phyloP scores from a whole-genome alignment of 1,140 invertebrate genomes.

The Heliconius eleuchia region DNA sequence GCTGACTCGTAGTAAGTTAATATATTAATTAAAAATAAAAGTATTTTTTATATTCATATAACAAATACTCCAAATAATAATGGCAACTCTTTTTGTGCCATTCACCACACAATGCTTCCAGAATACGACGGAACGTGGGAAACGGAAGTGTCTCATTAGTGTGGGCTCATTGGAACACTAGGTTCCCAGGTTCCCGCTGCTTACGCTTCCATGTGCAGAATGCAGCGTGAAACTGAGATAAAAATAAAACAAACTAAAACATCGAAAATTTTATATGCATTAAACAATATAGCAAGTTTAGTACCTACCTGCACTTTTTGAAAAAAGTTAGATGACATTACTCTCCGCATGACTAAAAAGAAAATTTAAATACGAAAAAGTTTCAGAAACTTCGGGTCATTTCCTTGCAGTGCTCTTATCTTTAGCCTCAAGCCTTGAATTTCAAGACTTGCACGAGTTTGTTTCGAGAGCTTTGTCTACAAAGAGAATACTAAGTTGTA shows the following conservation, averaged over 20 bases:
- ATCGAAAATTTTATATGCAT: not conserved
- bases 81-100: too few species aligned
- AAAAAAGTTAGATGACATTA: conserved; percentile 29
- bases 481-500: conserved; percentile 42
- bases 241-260: not conserved
- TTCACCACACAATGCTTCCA: too few species aligned
- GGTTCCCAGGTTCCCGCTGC: too few species aligned
- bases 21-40: too few species aligned
- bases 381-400: conserved; percentile 38
- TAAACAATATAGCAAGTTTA: not conserved
- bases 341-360: conserved; percentile 26
- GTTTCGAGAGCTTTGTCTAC: conserved; percentile 42
- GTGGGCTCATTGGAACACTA: too few species aligned
- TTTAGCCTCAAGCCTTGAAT: conserved; percentile 39
- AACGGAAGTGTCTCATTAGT: too few species aligned
- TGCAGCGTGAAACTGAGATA: too few species aligned
- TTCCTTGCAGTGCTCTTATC: conserved; percentile 41
- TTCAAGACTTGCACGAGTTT: conserved; percentile 39
- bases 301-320: not conserved
- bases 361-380: conserved; percentile 42
- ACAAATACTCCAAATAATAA: too few species aligned
- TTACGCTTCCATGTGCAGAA: too few species aligned
- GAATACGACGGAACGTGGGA: too few species aligned
- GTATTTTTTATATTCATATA: too few species aligned
- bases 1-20: too few species aligned